Conservation (phyloP, 2,113 vertebrate genomes). For the Callocephalon fimbriatum region DNA sequence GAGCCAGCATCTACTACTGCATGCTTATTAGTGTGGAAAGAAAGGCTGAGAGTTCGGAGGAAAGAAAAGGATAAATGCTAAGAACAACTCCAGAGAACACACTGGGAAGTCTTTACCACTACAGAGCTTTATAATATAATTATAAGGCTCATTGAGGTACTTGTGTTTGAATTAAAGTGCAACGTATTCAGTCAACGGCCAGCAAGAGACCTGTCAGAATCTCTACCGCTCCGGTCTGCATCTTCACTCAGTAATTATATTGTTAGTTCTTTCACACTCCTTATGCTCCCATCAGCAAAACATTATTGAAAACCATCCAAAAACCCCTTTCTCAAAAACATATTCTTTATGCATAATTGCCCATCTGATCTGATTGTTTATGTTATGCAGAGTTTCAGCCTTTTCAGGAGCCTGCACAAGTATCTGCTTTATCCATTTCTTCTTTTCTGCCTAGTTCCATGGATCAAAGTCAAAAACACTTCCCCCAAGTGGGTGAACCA, state of each 20-base stretch:
- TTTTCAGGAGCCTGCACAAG: constrained; percentile 19
- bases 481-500: constrained; percentile 35
- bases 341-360: not conserved
- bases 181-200: not conserved
- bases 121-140: not conserved
- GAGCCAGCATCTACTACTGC: not conserved
- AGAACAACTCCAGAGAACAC: not conserved
- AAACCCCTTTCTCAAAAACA: not conserved
- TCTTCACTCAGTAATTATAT: not conserved
- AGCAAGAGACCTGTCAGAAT: not conserved
- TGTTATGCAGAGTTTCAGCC: constrained; percentile 11
- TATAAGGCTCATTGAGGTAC: not conserved
- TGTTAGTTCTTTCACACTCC: not conserved
- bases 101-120: not conserved
- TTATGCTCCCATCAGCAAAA: not conserved
- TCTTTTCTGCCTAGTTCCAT: not conserved
- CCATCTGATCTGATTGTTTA: constrained; percentile 23
- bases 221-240: not conserved
- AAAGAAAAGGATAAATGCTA: not conserved
- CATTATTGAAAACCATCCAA: not conserved
- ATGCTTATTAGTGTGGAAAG: not conserved
- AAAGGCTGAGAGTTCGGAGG: not conserved
- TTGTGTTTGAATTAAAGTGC: constrained; percentile 14
- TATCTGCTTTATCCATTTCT: not conserved
- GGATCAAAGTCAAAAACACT: not conserved